Evolutionary conservation across 2,797 vertebrate genomes (phyloP), one percentile per base, ranked within the genome.

Genomic region (Avahi laniger): DNA sequence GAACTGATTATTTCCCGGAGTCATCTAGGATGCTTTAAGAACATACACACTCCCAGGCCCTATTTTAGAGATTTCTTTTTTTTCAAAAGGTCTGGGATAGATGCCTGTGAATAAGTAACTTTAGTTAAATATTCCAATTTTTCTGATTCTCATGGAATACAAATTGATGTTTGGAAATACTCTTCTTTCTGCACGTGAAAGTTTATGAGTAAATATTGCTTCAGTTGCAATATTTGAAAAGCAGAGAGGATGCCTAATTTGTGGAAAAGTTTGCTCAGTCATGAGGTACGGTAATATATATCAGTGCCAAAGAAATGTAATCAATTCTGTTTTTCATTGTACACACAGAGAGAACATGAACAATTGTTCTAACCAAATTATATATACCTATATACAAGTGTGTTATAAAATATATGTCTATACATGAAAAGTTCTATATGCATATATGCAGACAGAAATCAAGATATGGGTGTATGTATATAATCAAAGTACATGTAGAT

Each of bases 141-240:
- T 80, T 81, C n/a, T 80, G 20, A 70, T 10, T 84, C 9, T 72
- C 59, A 33, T 59, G 12, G 41, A 67, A 76, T 9, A 30, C 4
- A 63, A 2, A 33, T 73, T 91, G 9, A 30, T 65, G 6, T 30
- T 67, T 86, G 26, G 14, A 15, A 81, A 85, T 0, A 61, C 17
- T 82, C 4, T 54, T 89, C 14, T 57, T 95, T 59, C 22, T 52
- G 57, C n/a, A 12, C 78, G 7, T 88, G 1, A 61, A 24, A 59
- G 3, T 50, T 70, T n/a, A 35, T 76, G 22, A 81, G 59, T 33
- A 75, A 75, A 50, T 76, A 67, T 5, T 75, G 30, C 61, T 50
- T 81, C 10, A 94, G 5, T 43, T 50, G 61, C 5, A 70, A n/a
- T 46, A 89, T 88, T 52, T 91, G 50, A 85, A 95, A 80, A 22